Conservation (phyloP, 2,888 invertebrate species). For the Drosophila meridionalis region DNA sequence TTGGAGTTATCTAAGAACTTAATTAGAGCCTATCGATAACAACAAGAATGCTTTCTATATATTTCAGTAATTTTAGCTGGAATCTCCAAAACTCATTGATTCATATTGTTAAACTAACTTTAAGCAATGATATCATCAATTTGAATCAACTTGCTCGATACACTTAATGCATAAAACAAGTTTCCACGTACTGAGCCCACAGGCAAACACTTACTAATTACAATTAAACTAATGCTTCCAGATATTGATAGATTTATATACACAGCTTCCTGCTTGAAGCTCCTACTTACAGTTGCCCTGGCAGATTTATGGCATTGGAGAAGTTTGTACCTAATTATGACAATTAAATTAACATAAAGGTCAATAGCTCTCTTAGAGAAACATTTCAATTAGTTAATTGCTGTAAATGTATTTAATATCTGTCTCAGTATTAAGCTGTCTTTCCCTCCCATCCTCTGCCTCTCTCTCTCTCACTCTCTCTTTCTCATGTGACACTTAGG, state of each 20-base stretch:
- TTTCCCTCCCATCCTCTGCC: no score
- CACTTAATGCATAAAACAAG: background rate
- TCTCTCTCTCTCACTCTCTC: no score
- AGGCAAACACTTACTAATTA: background rate
- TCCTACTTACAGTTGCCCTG: no score
- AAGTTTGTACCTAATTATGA: background rate
- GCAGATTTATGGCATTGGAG: background rate
- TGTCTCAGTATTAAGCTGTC: background rate
- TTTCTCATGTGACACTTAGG: background rate
- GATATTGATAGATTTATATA: background rate
- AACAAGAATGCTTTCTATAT: no score
- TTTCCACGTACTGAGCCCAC: background rate
- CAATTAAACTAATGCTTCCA: background rate
- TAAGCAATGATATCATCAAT: background rate
- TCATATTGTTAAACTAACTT: background rate
- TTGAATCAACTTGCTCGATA: background rate
- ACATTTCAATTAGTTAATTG: constrained; percentile 12
- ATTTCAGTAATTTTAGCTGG: no score
- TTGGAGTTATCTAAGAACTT: no score
- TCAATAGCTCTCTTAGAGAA: background rate
- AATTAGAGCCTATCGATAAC: no score
- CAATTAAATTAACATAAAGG: constrained; percentile 6
- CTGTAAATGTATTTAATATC: constrained; percentile 4
- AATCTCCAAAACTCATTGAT: no score
- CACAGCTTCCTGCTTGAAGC: background rate